phyloP scores from a whole-genome alignment of 2,113 vertebrate genomes.

The Notechis scutatus region DNA sequence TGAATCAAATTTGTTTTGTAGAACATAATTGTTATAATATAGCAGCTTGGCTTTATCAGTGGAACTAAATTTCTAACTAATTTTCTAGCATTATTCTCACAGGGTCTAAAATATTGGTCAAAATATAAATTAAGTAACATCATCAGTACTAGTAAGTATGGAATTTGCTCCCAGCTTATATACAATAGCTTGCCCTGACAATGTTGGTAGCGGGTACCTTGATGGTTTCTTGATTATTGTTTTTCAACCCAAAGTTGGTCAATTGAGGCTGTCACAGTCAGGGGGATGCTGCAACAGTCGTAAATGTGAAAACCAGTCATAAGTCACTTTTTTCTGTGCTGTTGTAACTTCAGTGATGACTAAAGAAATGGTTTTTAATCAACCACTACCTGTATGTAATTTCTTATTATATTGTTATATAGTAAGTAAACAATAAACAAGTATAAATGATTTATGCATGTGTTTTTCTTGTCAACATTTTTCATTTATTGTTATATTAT shows the following conservation, averaged over 20 bases:
- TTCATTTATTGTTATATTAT: not conserved
- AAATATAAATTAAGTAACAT: not conserved
- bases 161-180: not conserved
- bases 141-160: not conserved
- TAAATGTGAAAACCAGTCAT: not conserved
- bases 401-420: not conserved
- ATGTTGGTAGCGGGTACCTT: not conserved
- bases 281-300: not conserved
- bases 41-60: not conserved
- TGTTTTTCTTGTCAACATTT: not conserved
- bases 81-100: not conserved
- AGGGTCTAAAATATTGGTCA: not conserved
- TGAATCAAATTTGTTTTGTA: not conserved
- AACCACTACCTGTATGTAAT: not conserved
- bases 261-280: not conserved
- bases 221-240: not conserved
- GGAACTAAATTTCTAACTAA: not conserved
- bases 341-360: not conserved
- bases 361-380: not conserved
- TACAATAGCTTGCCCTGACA: not conserved
- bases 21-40: not conserved
- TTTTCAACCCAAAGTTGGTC: not conserved
- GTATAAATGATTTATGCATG: not conserved
- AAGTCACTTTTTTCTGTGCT: not conserved
- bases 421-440: conserved; percentile 4